Conservation (phyloP, 2,113 vertebrate species). For the Mastomys coucha region DNA sequence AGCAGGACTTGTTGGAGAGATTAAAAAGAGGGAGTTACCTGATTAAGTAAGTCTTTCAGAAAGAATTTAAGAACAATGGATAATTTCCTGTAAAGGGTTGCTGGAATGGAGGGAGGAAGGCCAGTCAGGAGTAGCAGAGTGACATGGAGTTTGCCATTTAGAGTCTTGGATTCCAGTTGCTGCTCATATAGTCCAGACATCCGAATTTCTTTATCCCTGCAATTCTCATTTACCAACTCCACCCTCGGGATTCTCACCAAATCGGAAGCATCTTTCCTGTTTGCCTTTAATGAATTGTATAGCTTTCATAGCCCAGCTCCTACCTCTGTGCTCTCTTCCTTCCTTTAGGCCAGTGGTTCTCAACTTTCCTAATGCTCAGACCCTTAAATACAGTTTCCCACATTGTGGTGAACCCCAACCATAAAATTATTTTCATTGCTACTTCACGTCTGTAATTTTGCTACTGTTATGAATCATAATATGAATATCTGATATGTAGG, state of each 20-base stretch:
- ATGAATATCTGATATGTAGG: not conserved
- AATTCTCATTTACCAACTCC: not conserved
- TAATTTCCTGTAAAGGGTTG: slow-evolving; percentile 48
- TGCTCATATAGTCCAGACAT: not conserved
- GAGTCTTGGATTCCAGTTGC: not conserved
- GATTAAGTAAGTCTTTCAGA: slow-evolving; percentile 32
- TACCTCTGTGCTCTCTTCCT: not conserved
- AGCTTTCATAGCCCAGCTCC: not conserved
- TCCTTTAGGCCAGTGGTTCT: not conserved
- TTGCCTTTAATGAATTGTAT: slow-evolving; percentile 42
- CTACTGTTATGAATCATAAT: not conserved
- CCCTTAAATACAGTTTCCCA: not conserved
- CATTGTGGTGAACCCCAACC: not conserved
- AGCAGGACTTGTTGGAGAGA: not conserved
- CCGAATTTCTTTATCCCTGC: not conserved
- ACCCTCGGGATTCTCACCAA: not conserved
- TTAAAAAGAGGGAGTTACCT: not conserved
- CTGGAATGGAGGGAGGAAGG: not conserved
- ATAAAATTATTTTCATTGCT: not conserved
- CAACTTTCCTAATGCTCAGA: not conserved
- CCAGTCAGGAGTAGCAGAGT: not conserved
- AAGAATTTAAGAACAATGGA: not conserved
- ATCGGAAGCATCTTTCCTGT: not conserved
- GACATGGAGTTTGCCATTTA: not conserved
- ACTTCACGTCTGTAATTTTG: not conserved